Conservation (phyloP, 23 tunicate species). For the Trididemnum clinides region DNA sequence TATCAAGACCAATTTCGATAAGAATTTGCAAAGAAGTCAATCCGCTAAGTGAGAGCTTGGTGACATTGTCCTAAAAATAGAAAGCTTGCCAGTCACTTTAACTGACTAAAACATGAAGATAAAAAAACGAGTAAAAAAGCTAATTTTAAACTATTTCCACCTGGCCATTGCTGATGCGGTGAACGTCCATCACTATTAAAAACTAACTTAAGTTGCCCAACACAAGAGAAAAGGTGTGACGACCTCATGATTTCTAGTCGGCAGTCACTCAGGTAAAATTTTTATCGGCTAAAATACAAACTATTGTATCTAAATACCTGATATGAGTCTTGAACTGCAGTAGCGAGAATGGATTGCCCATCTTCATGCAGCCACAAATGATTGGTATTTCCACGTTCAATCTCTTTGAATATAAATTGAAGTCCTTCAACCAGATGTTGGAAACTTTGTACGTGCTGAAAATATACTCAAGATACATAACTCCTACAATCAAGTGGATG, state of each 20-base stretch:
- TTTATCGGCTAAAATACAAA: no score
- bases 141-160: no score
- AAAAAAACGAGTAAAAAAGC: not conserved
- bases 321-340: conserved; percentile 45
- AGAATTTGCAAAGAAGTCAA: conserved; percentile 35
- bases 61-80: not conserved
- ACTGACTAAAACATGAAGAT: not conserved
- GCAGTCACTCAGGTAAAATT: no score
- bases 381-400: conserved; percentile 6
- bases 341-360: conserved; percentile 37
- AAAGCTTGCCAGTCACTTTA: no score
- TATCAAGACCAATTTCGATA: conserved; percentile 60
- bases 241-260: no score
- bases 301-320: no score
- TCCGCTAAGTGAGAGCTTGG: not conserved
- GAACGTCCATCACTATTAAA: no score
- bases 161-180: no score
- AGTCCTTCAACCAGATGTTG: conserved; percentile 38
- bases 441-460: conserved; percentile 32
- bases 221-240: no score
- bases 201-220: no score
- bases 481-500: no score
- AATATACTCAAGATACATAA: not conserved
- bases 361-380: conserved; percentile 71
- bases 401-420: conserved; percentile 14